Evolutionary conservation across 2,113 vertebrate genomes (phyloP).

Genomic region (Noctilio leporinus): DNA sequence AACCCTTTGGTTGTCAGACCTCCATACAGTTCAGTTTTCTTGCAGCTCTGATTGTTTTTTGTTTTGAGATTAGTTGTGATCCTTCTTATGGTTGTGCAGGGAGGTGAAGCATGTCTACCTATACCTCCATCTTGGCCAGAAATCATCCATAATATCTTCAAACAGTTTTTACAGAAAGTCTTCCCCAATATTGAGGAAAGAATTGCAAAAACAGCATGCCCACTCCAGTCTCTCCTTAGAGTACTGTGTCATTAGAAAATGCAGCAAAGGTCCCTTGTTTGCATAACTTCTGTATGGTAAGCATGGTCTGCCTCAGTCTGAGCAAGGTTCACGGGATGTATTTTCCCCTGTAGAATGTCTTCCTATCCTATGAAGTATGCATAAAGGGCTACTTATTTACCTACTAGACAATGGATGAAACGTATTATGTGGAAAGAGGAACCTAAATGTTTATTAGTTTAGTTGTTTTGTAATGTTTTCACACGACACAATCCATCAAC

Average conservation of each 20-base stretch:
- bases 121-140: too few species aligned
- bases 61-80: too few species aligned
- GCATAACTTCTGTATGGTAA: neutral
- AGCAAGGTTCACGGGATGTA: neutral
- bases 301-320: neutral
- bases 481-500: neutral
- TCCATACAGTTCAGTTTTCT: too few species aligned
- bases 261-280: neutral
- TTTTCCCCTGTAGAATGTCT: neutral
- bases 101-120: too few species aligned
- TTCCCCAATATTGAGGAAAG: neutral
- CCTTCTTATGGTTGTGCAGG: too few species aligned
- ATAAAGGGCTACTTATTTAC: neutral
- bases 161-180: neutral
- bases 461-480: slow-evolving; percentile 23
- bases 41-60: too few species aligned
- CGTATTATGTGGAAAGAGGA: neutral
- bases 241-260: slow-evolving; percentile 28
- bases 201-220: slow-evolving; percentile 10
- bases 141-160: neutral
- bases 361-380: neutral
- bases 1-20: too few species aligned
- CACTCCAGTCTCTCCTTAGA: neutral
- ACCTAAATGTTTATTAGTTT: neutral
- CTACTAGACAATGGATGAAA: neutral